Base-by-base conservation (phyloP, 1,140 invertebrate genomes). In the Antheraea pernyi region DNA sequence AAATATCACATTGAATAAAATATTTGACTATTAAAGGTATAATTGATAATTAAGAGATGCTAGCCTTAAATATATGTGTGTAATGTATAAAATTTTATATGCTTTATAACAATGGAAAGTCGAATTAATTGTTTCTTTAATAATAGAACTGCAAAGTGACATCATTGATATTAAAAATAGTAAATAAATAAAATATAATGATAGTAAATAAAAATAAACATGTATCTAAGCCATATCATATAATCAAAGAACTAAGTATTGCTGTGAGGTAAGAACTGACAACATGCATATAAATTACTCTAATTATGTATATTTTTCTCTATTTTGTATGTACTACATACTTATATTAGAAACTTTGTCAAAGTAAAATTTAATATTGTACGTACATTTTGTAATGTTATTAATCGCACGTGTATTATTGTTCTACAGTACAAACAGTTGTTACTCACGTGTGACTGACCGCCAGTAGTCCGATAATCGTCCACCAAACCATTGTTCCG, bases 401-500 rank as follows among this genome's bases (percentile, higher is more conserved):
- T 53, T 6, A 53, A 16, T 30, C 22, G 22, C 22, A 30, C 22
- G 22, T 16, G 46, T 53, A n/a, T 53, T 53, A 36, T 61, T 61
- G 60, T 30, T 61, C 22, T 61, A 36, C 30, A 65, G 48, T 74
- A 71, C 60, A 75, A 82, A 76, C 39, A 75, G 74, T 65, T 37
- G 59, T 63, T 78, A 89, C 88, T 91, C 73, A 91, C 88, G 73
- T 77, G 30, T 84, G 80, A 73, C 76, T 72, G 8, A 89, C 59
- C 59, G 84, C 84, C 65, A 89, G 71, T 22, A 88, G 67, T 68
- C 73, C 79, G 79, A 88, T 80, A 78, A 83, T 63, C 42, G 74
- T 74, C 67, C 73, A 77, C 63, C 30, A 70, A 74, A 81, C 84
- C 86, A 89, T 91, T 39, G 60, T 77, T 74, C 59, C 84, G 86